Evolutionary conservation across 1,140 invertebrate genomes (phyloP).

Genomic region (Drosophila murphyi): DNA sequence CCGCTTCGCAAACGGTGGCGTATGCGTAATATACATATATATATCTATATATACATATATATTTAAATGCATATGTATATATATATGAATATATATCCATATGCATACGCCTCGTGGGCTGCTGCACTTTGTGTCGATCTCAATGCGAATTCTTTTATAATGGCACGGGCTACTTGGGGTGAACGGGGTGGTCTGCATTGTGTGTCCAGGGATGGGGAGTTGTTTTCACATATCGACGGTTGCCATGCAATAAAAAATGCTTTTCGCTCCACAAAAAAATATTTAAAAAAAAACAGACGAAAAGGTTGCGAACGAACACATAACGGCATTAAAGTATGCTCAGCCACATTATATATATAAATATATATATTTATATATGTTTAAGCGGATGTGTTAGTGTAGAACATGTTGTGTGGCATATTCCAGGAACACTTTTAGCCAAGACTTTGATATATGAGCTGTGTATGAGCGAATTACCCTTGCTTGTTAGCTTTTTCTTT

Average conservation of each 20-base stretch:
- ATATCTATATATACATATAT: background rate
- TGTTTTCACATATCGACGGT: constrained; percentile 35
- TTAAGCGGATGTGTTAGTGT: background rate
- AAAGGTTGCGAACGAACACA: constrained; percentile 12
- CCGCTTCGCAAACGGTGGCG: constrained; percentile 33
- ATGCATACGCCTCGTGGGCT: constrained; percentile 40
- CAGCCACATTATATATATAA: background rate
- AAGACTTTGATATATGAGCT: constrained; percentile 17
- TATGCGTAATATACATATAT: constrained; percentile 49
- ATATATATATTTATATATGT: constrained; percentile 10
- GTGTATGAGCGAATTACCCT: background rate
- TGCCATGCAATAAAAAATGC: constrained; percentile 42
- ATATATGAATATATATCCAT: background rate
- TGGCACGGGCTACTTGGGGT: background rate
- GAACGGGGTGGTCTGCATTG: too few species aligned
- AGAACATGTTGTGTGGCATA: background rate
- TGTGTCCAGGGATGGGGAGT: background rate
- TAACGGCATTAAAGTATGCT: constrained; percentile 36
- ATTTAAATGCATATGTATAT: background rate
- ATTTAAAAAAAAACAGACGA: background rate
- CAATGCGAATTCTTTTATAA: constrained; percentile 4
- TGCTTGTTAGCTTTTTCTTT: background rate
- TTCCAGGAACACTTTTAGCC: background rate
- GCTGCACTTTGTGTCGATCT: constrained; percentile 14
- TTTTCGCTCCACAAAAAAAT: constrained; percentile 3